Conservation (phyloP, 1,140 invertebrate genomes). For the Drosophila lowei region DNA sequence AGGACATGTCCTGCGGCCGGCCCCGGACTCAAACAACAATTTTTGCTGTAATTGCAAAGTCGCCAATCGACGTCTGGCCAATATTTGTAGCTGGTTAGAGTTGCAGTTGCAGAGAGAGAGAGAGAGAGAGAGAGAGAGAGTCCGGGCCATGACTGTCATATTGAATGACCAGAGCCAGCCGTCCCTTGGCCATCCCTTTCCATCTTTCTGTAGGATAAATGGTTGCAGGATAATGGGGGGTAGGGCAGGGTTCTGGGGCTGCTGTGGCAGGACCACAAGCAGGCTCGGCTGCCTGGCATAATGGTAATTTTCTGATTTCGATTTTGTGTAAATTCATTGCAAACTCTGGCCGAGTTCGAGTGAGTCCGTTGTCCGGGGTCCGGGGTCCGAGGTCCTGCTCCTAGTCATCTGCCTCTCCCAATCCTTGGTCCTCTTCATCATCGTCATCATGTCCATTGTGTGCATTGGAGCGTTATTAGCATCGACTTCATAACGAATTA, state of each 20-base stretch:
- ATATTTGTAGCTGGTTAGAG: conserved; percentile 80
- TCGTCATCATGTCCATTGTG: conserved; percentile 64
- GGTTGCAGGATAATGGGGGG: conserved; percentile 10
- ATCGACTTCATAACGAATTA: conserved; percentile 80
- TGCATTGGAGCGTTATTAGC: conserved; percentile 76
- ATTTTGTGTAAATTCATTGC: conserved; percentile 81
- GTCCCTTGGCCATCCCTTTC: conserved; percentile 35
- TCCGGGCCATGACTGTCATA: conserved; percentile 59
- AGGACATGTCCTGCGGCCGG: conserved; percentile 62
- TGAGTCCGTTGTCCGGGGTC: too few relatives aligned
- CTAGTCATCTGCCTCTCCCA: conserved; percentile 6
- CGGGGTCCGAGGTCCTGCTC: too few relatives aligned
- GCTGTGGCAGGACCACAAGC: conserved; percentile 17
- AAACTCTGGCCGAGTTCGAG: conserved; percentile 32
- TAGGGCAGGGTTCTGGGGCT: background rate
- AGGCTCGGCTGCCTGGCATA: conserved; percentile 64
- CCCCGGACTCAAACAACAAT: conserved; percentile 68
- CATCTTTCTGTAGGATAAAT: conserved; percentile 11
- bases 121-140: conserved; percentile 5
- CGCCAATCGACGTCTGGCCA: conserved; percentile 65
- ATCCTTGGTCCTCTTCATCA: conserved; percentile 35
- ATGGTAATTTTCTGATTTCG: conserved; percentile 81
- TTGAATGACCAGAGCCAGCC: conserved; percentile 47
- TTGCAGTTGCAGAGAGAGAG: conserved; percentile 54
- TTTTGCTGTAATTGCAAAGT: conserved; percentile 81